A percentile compares a stretch with the other conserved stretches of the same genome.
Conservation (phyloP, 2,113 vertebrate genomes). For the Theristicus caerulescens region DNA sequence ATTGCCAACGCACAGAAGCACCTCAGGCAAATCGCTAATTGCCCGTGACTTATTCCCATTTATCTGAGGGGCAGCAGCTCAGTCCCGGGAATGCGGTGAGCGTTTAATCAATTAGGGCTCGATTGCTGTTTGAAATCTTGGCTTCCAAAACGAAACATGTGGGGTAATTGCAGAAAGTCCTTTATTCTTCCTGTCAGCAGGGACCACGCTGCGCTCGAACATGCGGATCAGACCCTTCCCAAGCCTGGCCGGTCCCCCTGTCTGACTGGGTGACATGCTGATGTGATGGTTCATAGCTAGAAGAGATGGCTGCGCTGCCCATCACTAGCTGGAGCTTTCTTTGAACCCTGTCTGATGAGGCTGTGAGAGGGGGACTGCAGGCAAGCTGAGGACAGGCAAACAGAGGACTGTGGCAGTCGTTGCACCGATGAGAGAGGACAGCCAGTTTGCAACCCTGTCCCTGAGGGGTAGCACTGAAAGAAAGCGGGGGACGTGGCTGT, state of each 20-base stretch:
- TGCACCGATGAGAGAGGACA: neutral
- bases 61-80: neutral
- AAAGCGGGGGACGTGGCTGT: neutral
- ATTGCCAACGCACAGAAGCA: neutral
- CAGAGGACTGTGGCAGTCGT: neutral
- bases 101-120: slow-evolving; percentile 13
- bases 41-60: slow-evolving; percentile 18
- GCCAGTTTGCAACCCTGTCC: neutral
- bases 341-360: neutral
- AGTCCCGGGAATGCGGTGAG: neutral
- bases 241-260: neutral
- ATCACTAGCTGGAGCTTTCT: neutral
- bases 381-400: neutral
- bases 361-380: neutral
- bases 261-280: neutral
- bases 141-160: neutral
- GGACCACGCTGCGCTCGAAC: rapidly evolving
- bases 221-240: neutral
- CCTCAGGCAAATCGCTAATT: slow-evolving; percentile 21
- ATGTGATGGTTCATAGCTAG: neutral
- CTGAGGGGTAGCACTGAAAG: neutral
- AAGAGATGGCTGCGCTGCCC: neutral
- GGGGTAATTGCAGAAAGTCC: neutral
- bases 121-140: slow-evolving; percentile 11
- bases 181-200: neutral